Base-by-base conservation (phyloP, 2,888 invertebrate species). In the Pteria penguin region DNA sequence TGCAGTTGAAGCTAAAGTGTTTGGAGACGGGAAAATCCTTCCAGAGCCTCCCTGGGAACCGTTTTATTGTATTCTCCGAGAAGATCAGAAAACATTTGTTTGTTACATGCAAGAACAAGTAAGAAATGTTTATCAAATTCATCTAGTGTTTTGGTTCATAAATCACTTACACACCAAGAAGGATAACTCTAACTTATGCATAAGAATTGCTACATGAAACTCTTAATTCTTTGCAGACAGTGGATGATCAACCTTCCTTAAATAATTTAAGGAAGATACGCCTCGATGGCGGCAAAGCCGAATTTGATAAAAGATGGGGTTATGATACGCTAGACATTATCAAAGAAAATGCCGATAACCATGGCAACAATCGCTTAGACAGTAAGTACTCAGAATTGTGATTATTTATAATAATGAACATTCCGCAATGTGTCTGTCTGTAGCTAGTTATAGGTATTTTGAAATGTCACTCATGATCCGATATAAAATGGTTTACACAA, bases 41-140 rank as follows among this genome's bases (percentile, higher is more conserved):
- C 94, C 95, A 2, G 86, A 90, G 68, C 92, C 92, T 31, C 87
- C 91, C 45, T 96, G 96, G 96, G 95, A 96, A 92, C 96, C 96
- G 22, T 95, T 95, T 93, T 96, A 95, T 93, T 96, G 96, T 92
- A 95, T 96, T 58, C 94, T 96, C 86, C 94, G 95, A 85, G 95
- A 95, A 92, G 95, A 95, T 91, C 94, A 95, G 84, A 94, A 95
- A 89, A 95, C 95, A 75, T 94, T 96, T 90, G 95, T 95, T 18
- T 95, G 95, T 60, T 95, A 96, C 93, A 94, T 95, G 91, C 96
- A 96, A 93, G 95, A 96, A 73, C 45, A 45, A 18, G 45, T 45
- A 36, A 36, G 32, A 1, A 26, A 26, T 22, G 14, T 36, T 63
- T 8, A 45, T 45, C 8, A 45, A 45, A n/a, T n/a, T n/a, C n/a